Conservation (phyloP, 2,797 vertebrate species). For the Enteromius trimaculatus region DNA sequence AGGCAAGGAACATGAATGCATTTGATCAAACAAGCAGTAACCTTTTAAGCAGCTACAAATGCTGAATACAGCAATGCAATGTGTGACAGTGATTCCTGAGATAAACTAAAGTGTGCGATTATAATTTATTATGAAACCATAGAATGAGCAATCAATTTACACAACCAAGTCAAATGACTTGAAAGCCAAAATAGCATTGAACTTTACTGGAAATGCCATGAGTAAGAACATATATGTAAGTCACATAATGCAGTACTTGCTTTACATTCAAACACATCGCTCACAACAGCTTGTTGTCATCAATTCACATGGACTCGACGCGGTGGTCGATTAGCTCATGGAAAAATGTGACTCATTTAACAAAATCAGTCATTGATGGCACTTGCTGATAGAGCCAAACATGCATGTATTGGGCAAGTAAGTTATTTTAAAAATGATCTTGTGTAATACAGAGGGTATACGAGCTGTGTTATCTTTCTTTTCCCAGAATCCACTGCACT, state of each 20-base stretch:
- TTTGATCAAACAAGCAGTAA: conserved; percentile 6
- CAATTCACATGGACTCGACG: not conserved
- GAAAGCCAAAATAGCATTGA: not conserved
- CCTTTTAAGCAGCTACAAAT: conserved; percentile 1
- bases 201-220: conserved; percentile 1
- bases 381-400: conserved; percentile 15
- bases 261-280: conserved; percentile 15
- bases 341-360: conserved; percentile 28
- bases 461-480: conserved; percentile 47
- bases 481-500: conserved; percentile 53
- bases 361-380: conserved; percentile 27
- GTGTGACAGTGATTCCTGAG: not conserved
- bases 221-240: not conserved
- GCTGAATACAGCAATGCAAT: not conserved
- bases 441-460: conserved; percentile 34
- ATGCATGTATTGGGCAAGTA: conserved; percentile 15
- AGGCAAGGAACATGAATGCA: conserved; percentile 4
- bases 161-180: conserved; percentile 16
- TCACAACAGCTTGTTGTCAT: conserved; percentile 17
- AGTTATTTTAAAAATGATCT: conserved; percentile 26
- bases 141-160: conserved; percentile 3
- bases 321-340: conserved; percentile 14
- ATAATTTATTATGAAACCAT: conserved; percentile 12
- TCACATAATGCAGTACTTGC: not conserved
- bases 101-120: not conserved